Base-by-base conservation (phyloP, 2,888 invertebrate genomes). In the Epirrita christyi region DNA sequence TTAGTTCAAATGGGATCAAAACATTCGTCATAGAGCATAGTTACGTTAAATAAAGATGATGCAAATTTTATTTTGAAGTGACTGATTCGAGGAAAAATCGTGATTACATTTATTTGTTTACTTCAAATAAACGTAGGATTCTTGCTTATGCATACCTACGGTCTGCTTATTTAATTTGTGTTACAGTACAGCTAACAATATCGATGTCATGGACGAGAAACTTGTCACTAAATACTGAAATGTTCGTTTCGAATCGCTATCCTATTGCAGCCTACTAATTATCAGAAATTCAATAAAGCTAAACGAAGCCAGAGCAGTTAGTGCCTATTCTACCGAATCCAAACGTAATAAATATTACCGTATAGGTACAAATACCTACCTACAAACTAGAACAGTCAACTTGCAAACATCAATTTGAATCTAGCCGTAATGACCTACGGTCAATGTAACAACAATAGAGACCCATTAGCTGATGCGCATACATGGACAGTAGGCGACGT, bases 371-470 rank as follows among this genome's bases (percentile, higher is more conserved):
- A 6, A 29, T 8, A 1, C 9, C 32, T 7, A 61, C 43, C n/a
- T n/a, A n/a, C 9, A 10, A n/a, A 34, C 5, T 47, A 52, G 45
- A 57, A 44, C 8, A 28, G 28, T 48, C 15, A 44, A 52, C 37
- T 52, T 14, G 37, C 55, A 61, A 59, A 49, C 63, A 60, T 59
- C 55, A 59, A 59, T 53, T 61, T 52, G 36, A 58, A 46, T 45
- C 45, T 41, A 11, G 56, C 15, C 48, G 15, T 42, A 32, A 63
- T 57, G 43, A 63, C 47, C 64, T 61, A 64, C 61, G 50, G 56
- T 58, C 60, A 61, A 58, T 61, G 58, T 51, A 58, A 68, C 59
- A 27, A 73, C 68, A 72, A 77, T 73, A 67, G 65, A 63, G 52
- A 42, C 57, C 66, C 51, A 71, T 67, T 72, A 71, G 55, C 60